Evolutionary conservation across 2,888 invertebrate species (phyloP), one percentile per base, ranked within the genome.

Genomic region (Lymantria dispar): DNA sequence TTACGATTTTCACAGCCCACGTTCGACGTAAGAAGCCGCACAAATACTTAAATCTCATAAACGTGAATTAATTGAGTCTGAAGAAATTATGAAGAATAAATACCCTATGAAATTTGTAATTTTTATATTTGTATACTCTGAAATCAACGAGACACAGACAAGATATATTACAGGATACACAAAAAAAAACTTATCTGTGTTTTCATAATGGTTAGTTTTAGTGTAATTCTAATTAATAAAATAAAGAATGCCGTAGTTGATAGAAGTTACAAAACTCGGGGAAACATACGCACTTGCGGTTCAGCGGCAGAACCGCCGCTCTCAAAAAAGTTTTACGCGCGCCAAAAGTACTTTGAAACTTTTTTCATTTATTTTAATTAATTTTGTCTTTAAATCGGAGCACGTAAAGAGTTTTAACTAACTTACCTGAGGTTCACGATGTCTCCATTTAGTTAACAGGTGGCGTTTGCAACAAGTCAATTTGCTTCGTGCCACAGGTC

Each of bases 381-480:
- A 44, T 45, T 58, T 55, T 56, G 49, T 51, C 22, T n/a, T 29
- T 10, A 43, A 48, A 43, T 47, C 43, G 15, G 48, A 36, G 29
- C 45, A 37, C 48, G 48, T 31, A 52, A 49, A 43, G 14, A 54
- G 56, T 48, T 48, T 38, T 50, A 41, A 33, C 36, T 46, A 64
- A 73, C 84, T 84, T 70, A 88, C 88, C 88, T 86, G 82, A 68
- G 65, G 68, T 79, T 85, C 78, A 84, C 76, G 81, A 76, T 66
- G 74, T 74, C 76, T 78, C 85, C 88, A 87, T 87, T 52, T 76
- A 73, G 87, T 83, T 84, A 85, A 85, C 85, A 88, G 88, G 87
- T 88, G 87, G 81, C 72, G 75, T 72, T 82, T 67, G 85, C 89
- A 89, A 89, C 87, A 88, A 86, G 88, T 88, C 81, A 70, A 69